A percentile compares a stretch with the other conserved stretches of the same genome.
phyloP scores from a whole-genome alignment of 1,140 invertebrate genomes.

The Homarus americanus region DNA sequence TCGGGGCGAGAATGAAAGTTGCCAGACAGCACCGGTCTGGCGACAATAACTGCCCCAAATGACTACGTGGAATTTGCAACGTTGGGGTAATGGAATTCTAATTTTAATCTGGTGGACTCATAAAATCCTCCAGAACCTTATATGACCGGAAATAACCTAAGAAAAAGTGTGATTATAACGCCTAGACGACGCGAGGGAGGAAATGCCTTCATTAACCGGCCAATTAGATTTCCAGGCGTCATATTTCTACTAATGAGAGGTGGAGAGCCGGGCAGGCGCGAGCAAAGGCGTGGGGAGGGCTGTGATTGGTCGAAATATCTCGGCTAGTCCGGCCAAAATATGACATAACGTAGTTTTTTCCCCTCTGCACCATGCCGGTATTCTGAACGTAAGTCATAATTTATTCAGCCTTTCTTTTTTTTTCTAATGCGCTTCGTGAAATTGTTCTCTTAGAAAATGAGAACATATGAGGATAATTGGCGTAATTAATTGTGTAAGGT shows the following conservation, averaged over 20 bases:
- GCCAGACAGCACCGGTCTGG: slow-evolving; percentile 23
- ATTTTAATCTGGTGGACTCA: slow-evolving; percentile 18
- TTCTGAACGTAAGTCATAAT: not conserved
- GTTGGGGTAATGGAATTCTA: slow-evolving; percentile 1
- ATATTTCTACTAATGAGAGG: slow-evolving; percentile 66
- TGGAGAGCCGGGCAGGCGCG: slow-evolving; percentile 51
- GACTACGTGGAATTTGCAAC: not conserved
- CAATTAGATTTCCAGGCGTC: slow-evolving; percentile 66
- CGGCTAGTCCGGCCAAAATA: slow-evolving; percentile 27
- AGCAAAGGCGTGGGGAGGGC: slow-evolving; percentile 11
- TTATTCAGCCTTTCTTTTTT: slow-evolving; percentile 1
- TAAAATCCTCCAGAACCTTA: slow-evolving; percentile 9
- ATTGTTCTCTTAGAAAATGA: not conserved
- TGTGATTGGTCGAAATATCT: slow-evolving; percentile 50
- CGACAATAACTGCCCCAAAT: not conserved
- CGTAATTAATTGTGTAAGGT: slow-evolving; percentile 21
- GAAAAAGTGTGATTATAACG: slow-evolving; percentile 43
- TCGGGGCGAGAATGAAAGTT: slow-evolving; percentile 41
- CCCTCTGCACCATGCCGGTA: not conserved
- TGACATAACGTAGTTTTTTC: slow-evolving; percentile 4
- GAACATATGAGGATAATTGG: slow-evolving; percentile 31
- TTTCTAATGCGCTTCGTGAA: slow-evolving; percentile 16
- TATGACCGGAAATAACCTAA: slow-evolving; percentile 20
- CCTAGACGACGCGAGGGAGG: slow-evolving; percentile 21
- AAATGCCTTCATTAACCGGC: slow-evolving; percentile 67